Conservation (phyloP, 2,888 invertebrate genomes). For the Drosophila histrio region DNA sequence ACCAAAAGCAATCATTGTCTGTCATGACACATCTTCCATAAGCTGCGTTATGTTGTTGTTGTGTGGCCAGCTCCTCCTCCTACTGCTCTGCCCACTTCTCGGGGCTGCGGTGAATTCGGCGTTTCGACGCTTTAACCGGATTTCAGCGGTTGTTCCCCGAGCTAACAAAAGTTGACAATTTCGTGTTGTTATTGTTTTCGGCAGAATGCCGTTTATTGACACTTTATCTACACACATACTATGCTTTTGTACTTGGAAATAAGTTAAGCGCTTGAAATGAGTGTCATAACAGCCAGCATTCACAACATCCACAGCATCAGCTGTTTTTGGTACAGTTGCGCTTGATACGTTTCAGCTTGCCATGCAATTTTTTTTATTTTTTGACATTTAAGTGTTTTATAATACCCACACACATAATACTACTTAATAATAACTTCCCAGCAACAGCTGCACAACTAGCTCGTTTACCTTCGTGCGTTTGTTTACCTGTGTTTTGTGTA, state of each 20-base stretch:
- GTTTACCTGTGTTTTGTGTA: constrained; percentile 41
- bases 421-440: constrained; percentile 38
- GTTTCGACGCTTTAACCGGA: constrained; percentile 55
- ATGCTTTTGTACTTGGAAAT: constrained; percentile 15
- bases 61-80: constrained; percentile 24
- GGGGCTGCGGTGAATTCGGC: no score
- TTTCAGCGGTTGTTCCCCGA: constrained; percentile 46
- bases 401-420: constrained; percentile 32
- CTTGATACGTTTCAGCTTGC: constrained; percentile 11
- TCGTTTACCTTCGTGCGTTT: constrained; percentile 70
- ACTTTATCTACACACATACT: constrained; percentile 10
- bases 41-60: constrained; percentile 23
- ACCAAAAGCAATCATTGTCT: constrained; percentile 8
- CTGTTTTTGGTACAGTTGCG: constrained; percentile 61
- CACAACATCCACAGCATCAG: constrained; percentile 15
- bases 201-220: constrained; percentile 53
- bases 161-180: constrained; percentile 46
- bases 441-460: constrained; percentile 61
- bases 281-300: constrained; percentile 9
- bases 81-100: background rate
- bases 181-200: constrained; percentile 12
- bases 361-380: constrained; percentile 35
- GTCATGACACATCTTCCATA: constrained; percentile 38
- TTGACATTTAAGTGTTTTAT: constrained; percentile 64
- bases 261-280: constrained; percentile 18